Evolutionary conservation across 1,140 invertebrate genomes (phyloP).

Genomic region (Drosophila pectinifera): DNA sequence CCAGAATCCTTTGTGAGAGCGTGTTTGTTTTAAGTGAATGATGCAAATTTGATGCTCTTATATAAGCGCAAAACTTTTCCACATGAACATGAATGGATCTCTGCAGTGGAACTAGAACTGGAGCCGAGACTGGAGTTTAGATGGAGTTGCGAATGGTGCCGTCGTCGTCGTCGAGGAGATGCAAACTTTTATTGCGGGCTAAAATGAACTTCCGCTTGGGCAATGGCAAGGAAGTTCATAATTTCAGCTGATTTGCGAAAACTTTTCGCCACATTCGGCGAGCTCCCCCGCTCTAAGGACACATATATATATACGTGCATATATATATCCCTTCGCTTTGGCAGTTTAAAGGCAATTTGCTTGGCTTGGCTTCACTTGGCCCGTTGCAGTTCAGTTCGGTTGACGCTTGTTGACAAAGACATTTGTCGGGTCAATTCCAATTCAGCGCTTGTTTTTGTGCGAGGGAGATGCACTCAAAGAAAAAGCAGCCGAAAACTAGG

Average conservation of each 20-base stretch:
- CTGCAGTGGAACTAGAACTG: conserved; percentile 4
- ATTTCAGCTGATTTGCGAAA: conserved; percentile 81
- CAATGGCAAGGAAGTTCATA: conserved; percentile 79
- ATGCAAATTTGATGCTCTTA: conserved; percentile 82
- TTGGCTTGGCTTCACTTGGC: conserved; percentile 57
- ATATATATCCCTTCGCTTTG: conserved; percentile 34
- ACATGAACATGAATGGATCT: conserved; percentile 71
- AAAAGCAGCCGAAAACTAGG: neutral
- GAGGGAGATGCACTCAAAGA: conserved; percentile 1
- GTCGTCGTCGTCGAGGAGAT: conserved; percentile 44
- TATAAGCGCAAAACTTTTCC: conserved; percentile 79
- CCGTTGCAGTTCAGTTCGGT: conserved; percentile 32
- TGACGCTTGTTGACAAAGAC: conserved; percentile 75
- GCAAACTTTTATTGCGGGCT: conserved; percentile 81
- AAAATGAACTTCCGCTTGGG: conserved; percentile 81
- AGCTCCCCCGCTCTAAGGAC: conserved; percentile 14
- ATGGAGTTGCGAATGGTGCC: conserved; percentile 32
- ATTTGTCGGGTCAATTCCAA: conserved; percentile 66
- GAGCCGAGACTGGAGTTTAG: conserved; percentile 16
- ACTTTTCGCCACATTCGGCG: conserved; percentile 62
- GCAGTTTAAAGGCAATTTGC: conserved; percentile 71
- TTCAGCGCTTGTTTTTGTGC: conserved; percentile 49
- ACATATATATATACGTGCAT: neutral
- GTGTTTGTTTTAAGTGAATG: conserved; percentile 81
- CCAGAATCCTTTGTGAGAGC: conserved; percentile 52